Base-by-base conservation (phyloP, 2,888 invertebrate species). In the Trimorus sp. region DNA sequence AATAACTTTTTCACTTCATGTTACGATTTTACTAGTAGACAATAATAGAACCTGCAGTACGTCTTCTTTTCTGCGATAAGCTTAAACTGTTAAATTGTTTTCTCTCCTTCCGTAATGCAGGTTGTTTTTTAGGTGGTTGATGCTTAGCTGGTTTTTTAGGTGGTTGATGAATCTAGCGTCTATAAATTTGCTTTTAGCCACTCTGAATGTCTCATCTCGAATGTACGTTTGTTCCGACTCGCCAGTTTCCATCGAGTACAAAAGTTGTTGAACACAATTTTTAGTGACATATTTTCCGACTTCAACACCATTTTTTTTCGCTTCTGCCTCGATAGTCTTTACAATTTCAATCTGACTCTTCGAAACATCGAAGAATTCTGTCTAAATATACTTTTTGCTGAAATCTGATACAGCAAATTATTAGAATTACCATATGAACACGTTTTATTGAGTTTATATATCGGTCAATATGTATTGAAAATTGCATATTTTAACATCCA, bases 121-220 rank as follows among this genome's bases (percentile, higher is more conserved):
- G 49, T 49, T 49, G 49, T 49, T 49, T 49, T 49, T 49, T 49
- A 49, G n/a, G 49, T n/a, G 49, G 49, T 49, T 49, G 49, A 49
- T 49, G 49, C 49, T 49, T 49, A 14, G 14, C 49, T n/a, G n/a
- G 49, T 49, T 49, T 49, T 49, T 49, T 49, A 49, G n/a, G 49
- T n/a, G 49, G 49, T 49, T 49, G 49, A 49, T 49, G 49, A 5
- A 7, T 49, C 49, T 49, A 49, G 14, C 14, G n/a, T 14, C 3
- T 49, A 49, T 14, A 49, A 49, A 49, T 49, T 49, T 49, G 4
- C 49, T 49, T 49, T 49, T 4, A 49, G 49, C 49, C 49, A 49
- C 12, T 49, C 49, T 49, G 49, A 49, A 49, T 49, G 14, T 49
- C 14, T 49, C 49, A 12, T 14, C 14, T 49, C 49, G 49, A 49